A percentile compares a stretch with the other conserved stretches of the same genome.
These are phyloP conservation scores for Leucozona laternaria DNA, from an alignment of 2,888 invertebrate genomes.

Conservation along the genomic window DNA sequence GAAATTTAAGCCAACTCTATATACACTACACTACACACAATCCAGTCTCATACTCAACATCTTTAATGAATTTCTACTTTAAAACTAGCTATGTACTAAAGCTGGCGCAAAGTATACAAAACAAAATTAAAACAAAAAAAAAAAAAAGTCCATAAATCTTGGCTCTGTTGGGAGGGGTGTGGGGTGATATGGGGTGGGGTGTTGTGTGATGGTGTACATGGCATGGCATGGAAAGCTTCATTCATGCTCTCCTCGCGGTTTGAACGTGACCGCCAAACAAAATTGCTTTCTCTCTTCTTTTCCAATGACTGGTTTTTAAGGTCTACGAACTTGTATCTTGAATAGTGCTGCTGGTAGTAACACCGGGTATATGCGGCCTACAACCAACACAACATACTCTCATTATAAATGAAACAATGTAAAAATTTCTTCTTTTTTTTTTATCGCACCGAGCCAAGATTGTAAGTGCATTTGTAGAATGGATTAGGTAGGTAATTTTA, in stretches of 20 bases:
- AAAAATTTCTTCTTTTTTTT: background rate
- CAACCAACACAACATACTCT: slow-evolving; percentile 1
- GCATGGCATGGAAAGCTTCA: slow-evolving; percentile 14
- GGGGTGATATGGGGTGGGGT: no score
- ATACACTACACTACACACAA: background rate
- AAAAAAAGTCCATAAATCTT: slow-evolving; percentile 26
- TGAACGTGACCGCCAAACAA: slow-evolving; percentile 73
- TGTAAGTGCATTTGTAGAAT: background rate
- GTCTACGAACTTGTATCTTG: slow-evolving; percentile 64
- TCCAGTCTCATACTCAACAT: slow-evolving; percentile 13
- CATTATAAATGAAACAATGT: slow-evolving; percentile 25
- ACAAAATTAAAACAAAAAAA: slow-evolving; percentile 3
- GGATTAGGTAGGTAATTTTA: background rate
- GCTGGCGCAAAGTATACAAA: background rate
- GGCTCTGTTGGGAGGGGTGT: rapidly evolving
- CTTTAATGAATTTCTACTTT: slow-evolving; percentile 14
- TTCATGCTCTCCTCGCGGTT: slow-evolving; percentile 34
- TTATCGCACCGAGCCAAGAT: background rate
- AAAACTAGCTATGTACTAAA: background rate
- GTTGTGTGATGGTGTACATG: background rate
- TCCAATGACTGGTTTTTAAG: slow-evolving; percentile 72
- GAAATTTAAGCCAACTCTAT: slow-evolving; percentile 63
- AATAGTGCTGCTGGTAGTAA: background rate
- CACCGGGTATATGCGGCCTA: background rate
- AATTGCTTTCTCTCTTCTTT: slow-evolving; percentile 73